Conservation (phyloP, 2,888 invertebrate genomes). For the Halictus ligatus region DNA sequence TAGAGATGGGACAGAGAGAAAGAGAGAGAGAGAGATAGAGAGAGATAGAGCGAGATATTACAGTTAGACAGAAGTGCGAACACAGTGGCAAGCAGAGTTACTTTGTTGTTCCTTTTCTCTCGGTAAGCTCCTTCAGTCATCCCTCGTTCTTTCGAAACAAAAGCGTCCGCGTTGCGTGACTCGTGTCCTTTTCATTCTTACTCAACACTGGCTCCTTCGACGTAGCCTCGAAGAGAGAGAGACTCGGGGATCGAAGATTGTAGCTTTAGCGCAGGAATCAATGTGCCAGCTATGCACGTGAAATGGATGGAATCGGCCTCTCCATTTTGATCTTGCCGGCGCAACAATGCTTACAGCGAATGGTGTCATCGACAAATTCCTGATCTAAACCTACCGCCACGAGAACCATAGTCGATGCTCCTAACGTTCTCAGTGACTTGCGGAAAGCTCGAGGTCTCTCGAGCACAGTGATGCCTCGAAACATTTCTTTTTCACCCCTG, state of each 20-base stretch:
- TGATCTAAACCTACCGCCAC: conserved; percentile 45
- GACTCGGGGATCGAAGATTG: conserved; percentile 83
- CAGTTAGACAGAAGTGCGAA: conserved; percentile 73
- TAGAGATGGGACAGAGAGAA: conserved; percentile 21
- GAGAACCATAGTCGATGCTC: background rate
- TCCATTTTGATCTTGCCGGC: background rate
- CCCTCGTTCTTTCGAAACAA: conserved; percentile 70
- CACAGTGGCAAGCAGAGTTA: conserved; percentile 82
- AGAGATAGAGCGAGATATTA: conserved; percentile 46
- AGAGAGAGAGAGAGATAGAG: conserved; percentile 37
- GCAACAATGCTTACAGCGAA: background rate
- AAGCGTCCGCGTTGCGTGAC: conserved; percentile 72
- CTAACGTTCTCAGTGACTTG: conserved; percentile 20
- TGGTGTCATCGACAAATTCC: conserved; percentile 39
- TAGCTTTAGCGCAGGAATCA: conserved; percentile 82
- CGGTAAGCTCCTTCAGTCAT: conserved; percentile 77
- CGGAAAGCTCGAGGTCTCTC: background rate
- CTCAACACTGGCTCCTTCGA: conserved; percentile 69
- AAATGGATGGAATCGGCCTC: background rate
- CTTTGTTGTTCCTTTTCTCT: conserved; percentile 71
- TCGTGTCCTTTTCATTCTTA: conserved; percentile 67
- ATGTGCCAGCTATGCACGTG: conserved; percentile 55
- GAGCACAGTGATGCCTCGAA: background rate
- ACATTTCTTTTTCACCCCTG: background rate
- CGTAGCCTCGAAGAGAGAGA: conserved; percentile 82